Conservation (phyloP, 2,888 invertebrate genomes). For the Melanophora roralis region DNA sequence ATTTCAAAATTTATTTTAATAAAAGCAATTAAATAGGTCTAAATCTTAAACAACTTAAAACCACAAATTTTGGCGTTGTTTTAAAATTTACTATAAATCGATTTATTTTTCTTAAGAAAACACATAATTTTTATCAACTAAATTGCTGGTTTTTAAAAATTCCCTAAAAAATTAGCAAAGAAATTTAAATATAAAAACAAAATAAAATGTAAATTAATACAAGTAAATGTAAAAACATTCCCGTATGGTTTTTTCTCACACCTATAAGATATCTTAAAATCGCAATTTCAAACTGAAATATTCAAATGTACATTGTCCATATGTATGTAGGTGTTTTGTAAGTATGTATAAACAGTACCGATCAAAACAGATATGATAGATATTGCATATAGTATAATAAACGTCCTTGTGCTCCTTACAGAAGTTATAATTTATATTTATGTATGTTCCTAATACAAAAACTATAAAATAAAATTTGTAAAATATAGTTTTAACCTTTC, state of each 20-base stretch:
- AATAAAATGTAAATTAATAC: neutral
- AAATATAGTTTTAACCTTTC: too few species aligned
- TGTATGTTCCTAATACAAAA: too few species aligned
- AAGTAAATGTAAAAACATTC: neutral
- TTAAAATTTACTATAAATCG: neutral
- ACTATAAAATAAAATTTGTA: too few species aligned
- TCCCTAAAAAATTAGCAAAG: slow-evolving; percentile 26
- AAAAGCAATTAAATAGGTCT: neutral
- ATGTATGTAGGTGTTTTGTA: too few species aligned
- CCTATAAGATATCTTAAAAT: neutral
- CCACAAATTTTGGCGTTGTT: neutral
- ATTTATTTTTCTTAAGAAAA: neutral
- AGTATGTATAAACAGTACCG: too few species aligned
- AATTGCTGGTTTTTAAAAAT: neutral
- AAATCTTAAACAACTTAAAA: neutral
- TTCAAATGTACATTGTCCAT: neutral
- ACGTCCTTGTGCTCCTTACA: too few species aligned
- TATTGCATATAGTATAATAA: too few species aligned
- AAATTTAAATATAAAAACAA: slow-evolving; percentile 16
- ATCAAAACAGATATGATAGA: too few species aligned
- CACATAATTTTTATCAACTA: neutral
- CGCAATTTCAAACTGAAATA: neutral
- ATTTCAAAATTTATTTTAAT: neutral
- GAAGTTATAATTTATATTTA: too few species aligned
- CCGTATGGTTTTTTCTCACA: too few species aligned